Percentiles rank a stretch among this genome's conserved stretches.
Evolutionary conservation across 2,113 vertebrate genomes (phyloP).

Genomic region (Gavialis gangeticus): DNA sequence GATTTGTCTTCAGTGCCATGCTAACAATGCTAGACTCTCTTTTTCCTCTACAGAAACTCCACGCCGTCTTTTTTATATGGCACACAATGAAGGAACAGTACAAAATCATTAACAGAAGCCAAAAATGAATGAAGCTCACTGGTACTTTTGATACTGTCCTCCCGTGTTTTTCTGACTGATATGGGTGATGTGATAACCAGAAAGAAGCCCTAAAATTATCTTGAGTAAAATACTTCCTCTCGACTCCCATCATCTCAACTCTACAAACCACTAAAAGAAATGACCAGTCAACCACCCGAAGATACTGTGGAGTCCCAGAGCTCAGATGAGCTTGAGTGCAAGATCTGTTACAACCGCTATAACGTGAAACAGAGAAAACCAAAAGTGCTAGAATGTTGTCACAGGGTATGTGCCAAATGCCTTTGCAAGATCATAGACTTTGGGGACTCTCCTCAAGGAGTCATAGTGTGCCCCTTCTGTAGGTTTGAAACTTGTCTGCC

Average conservation of each 20-base stretch:
- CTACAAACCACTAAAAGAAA: slow-evolving; percentile 34
- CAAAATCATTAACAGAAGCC: slow-evolving; percentile 4
- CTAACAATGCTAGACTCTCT: slow-evolving; percentile 5
- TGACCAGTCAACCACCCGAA: slow-evolving; percentile 82
- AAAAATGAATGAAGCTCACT: slow-evolving; percentile 55
- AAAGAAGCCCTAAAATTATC: slow-evolving; percentile 16
- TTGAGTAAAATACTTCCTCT: neutral
- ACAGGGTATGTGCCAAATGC: slow-evolving; percentile 93
- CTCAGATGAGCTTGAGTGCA: slow-evolving; percentile 93
- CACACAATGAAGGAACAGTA: neutral
- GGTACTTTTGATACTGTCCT: neutral
- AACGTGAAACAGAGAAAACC: slow-evolving; percentile 89
- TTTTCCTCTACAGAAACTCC: slow-evolving; percentile 59
- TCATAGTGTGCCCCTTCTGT: slow-evolving; percentile 94
- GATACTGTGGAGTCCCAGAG: slow-evolving; percentile 74
- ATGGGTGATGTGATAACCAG: neutral
- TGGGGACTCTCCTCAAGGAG: slow-evolving; percentile 85
- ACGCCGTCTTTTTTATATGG: slow-evolving; percentile 48
- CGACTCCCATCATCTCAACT: neutral
- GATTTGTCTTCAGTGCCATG: neutral
- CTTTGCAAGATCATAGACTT: slow-evolving; percentile 92
- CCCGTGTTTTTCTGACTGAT: neutral
- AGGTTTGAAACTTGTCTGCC: slow-evolving; percentile 88
- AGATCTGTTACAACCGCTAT: slow-evolving; percentile 94
- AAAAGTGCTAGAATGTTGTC: slow-evolving; percentile 91